Base-by-base conservation (phyloP, 2,888 invertebrate species). In the Drosophila merina region DNA sequence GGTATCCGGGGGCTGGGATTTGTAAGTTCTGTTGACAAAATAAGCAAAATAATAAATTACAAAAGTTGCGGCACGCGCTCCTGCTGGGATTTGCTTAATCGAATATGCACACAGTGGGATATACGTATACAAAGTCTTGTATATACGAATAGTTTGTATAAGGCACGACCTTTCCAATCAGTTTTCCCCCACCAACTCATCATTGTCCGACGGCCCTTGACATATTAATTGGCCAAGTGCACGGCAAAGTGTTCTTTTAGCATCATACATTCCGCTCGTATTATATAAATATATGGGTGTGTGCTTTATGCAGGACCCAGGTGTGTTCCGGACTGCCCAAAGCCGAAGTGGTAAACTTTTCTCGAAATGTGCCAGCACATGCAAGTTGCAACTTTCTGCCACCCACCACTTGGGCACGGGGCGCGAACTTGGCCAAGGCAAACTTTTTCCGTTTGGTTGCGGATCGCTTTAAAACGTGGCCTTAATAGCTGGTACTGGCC, bases 31-130 rank as follows among this genome's bases (percentile, higher is more conserved):
- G 72, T 75, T 87, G 86, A 79, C 88, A 88, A 87, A 64, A 84
- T 85, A 85, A 78, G 82, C 82, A 57, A 72, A 74, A 88, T 87
- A 88, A 84, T 87, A 87, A 76, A 84, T 84, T 87, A 57, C 69
- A 50, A 75, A 87, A 84, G 73, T 85, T 85, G 31, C 44, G 51
- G 40, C 70, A 52, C 56, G 51, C 49, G 49, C 55, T 55, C 33
- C 64, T 60, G 49, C 58, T 66, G 86, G 79, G 79, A 76, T 85
- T 81, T 66, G 56, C 59, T 74, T 78, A 76, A 88, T 78, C 88
- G 86, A 88, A 85, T 87, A 74, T 88, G 57, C 79, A 88, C 55
- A 56, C 68, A 58, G 25, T 20, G 52, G 67, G 57, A 40, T 25
- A 44, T 44, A 25, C 9, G 8, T 9, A 25, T 10, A 4, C 10